Percentiles rank a stretch among this genome's conserved stretches.
Evolutionary conservation across 2,113 vertebrate genomes (phyloP).

Genomic region (Dolichallabes microphthalmus): DNA sequence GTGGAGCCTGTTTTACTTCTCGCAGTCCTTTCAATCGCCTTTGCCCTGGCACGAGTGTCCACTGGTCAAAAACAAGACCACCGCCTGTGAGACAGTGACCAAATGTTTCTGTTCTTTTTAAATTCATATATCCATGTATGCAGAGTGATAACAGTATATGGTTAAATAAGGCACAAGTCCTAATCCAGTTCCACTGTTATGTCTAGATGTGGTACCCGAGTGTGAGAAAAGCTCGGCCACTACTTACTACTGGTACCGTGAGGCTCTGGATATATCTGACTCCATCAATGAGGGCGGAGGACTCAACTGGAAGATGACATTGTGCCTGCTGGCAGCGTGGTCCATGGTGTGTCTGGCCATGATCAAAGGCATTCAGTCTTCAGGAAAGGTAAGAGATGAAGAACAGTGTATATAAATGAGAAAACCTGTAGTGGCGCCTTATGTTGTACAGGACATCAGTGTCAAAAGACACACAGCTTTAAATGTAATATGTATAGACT

Average conservation of each 20-base stretch:
- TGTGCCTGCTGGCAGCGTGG: constrained; percentile 90
- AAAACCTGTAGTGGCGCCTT: background rate
- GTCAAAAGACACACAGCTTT: background rate
- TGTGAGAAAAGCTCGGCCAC: constrained; percentile 96
- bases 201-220: constrained; percentile 87
- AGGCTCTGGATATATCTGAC: constrained; percentile 89
- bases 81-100: constrained; percentile 77
- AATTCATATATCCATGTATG: background rate
- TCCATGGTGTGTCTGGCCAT: constrained; percentile 92
- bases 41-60: constrained; percentile 96
- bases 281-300: constrained; percentile 89
- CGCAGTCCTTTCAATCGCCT: constrained; percentile 95
- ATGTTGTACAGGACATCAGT: background rate
- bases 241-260: constrained; percentile 95
- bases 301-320: constrained; percentile 95
- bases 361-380: constrained; percentile 99
- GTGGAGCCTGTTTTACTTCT: constrained; percentile 98
- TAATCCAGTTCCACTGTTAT: background rate
- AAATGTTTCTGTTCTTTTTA: background rate
- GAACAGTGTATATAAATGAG: background rate
- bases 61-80: constrained; percentile 86
- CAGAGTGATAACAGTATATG: background rate
- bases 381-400: constrained; percentile 83
- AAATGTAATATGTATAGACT: background rate
- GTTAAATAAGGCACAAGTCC: background rate